Base-by-base conservation (phyloP, 1,140 invertebrate genomes). In the Drosophila tsacasi region DNA sequence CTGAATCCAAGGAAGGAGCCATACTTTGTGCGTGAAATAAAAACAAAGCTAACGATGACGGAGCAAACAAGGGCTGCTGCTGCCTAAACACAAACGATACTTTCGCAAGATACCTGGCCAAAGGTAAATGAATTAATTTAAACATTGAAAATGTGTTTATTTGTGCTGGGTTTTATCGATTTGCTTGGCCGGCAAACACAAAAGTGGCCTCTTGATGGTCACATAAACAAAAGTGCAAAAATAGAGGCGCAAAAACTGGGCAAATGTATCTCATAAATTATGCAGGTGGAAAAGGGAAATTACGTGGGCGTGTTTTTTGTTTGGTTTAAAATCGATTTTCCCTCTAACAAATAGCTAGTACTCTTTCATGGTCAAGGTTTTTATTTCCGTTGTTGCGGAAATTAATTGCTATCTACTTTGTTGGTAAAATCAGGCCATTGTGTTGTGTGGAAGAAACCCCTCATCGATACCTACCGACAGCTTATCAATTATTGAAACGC, bases 141-240 rank as follows among this genome's bases (percentile, higher is more conserved):
- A 61, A 78, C 57, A 77, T 78, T 21, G 30, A 46, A 27, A 35
- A 30, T 77, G 62, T 77, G 74, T 77, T 77, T 77, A 77, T 67
- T 76, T 76, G 44, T 67, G 23, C 47, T 65, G 30, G 5, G 42
- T 73, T 79, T 79, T 79, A 79, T 79, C 35, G 76, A 79, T 79
- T 73, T 73, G 71, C 68, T 74, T 73, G 71, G 71, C 68, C 71
- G 76, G 46, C 76, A 78, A 79, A 79, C 76, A 64, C 35, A 59
- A 46, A 72, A 72, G 75, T 47, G 64, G 50, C 5, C 54, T 46
- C 57, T 66, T 59, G 61, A 82, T 83, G 66, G 61, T 59, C 73
- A 76, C 46, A 67, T 86, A 86, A 86, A 86, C 80, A 86, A 83
- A 66, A 44, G 47, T 64, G 46, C 81, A 17, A 62, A 27, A 58